phyloP scores from a whole-genome alignment of 2,113 vertebrate species.

The Seriola aureovittata region DNA sequence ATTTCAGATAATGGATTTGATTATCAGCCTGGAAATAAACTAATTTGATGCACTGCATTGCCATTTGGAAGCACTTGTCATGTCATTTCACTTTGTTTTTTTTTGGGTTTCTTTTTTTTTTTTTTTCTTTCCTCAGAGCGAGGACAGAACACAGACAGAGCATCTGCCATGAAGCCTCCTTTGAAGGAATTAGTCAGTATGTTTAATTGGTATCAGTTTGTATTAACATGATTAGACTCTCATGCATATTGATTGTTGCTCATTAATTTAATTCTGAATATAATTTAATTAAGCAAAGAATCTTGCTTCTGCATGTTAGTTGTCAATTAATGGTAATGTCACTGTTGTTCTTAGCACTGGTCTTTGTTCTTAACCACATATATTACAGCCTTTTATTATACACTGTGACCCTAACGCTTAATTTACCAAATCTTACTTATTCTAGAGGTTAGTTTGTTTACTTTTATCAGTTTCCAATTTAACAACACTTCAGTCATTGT shows the following conservation, averaged over 20 bases:
- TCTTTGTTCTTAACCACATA: slow-evolving; percentile 1
- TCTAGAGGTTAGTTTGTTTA: neutral
- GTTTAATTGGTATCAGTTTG: slow-evolving; percentile 74
- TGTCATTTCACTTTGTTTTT: neutral
- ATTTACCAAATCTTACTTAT: neutral
- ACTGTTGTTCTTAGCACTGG: neutral
- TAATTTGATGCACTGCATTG: neutral
- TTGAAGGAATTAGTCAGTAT: slow-evolving; percentile 94
- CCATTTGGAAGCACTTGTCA: slow-evolving; percentile 21
- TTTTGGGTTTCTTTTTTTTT: neutral
- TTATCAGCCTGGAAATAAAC: neutral
- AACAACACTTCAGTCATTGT: too few relatives aligned
- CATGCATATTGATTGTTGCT: slow-evolving; percentile 29
- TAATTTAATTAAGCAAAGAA: slow-evolving; percentile 35
- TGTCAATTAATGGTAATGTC: slow-evolving; percentile 17
- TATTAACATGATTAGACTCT: slow-evolving; percentile 49
- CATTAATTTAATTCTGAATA: slow-evolving; percentile 47
- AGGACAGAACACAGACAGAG: slow-evolving; percentile 92
- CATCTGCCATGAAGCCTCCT: slow-evolving; percentile 90
- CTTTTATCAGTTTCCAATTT: too few relatives aligned
- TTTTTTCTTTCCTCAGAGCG: slow-evolving; percentile 78
- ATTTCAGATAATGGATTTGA: too few relatives aligned
- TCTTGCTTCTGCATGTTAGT: slow-evolving; percentile 27
- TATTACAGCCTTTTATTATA: neutral
- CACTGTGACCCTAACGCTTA: neutral